A percentile compares a stretch with the other conserved stretches of the same genome.
Conservation (phyloP, 1,140 invertebrate genomes). For the Drosophila subobscura region DNA sequence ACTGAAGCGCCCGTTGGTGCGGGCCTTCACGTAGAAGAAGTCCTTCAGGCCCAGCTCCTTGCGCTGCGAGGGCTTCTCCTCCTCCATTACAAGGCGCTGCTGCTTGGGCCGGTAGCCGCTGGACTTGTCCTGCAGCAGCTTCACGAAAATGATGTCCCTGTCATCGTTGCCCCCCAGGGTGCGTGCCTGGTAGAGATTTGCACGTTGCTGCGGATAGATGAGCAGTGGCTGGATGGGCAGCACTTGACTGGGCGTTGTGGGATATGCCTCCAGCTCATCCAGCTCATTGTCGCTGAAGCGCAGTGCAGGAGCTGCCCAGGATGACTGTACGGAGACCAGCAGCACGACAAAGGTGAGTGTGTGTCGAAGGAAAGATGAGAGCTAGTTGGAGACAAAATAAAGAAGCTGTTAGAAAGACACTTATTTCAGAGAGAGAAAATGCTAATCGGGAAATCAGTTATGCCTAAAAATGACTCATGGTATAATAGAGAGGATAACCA, state of each 20-base stretch:
- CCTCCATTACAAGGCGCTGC: slow-evolving; percentile 45
- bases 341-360: slow-evolving; percentile 1
- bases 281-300: slow-evolving; percentile 1
- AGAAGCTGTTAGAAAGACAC: too few species aligned
- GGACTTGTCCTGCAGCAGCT: slow-evolving; percentile 62
- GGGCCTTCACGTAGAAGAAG: slow-evolving; percentile 77
- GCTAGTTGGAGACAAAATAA: too few species aligned
- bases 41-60: slow-evolving; percentile 65
- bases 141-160: slow-evolving; percentile 72
- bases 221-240: slow-evolving; percentile 69
- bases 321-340: background rate
- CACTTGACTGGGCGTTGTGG: slow-evolving; percentile 64
- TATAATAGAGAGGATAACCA: too few species aligned
- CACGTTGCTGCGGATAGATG: slow-evolving; percentile 61
- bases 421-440: too few species aligned
- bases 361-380: background rate
- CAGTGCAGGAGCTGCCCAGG: slow-evolving; percentile 40
- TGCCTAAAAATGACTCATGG: too few species aligned
- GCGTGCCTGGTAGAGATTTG: slow-evolving; percentile 60
- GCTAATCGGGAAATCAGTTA: too few species aligned
- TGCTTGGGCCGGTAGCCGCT: slow-evolving; percentile 67
- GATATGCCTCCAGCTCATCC: slow-evolving; percentile 51
- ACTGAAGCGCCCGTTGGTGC: slow-evolving; percentile 73
- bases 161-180: slow-evolving; percentile 48
- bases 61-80: slow-evolving; percentile 21